Evolutionary conservation across 2,888 invertebrate genomes (phyloP).

Genomic region (Phengaris arion): DNA sequence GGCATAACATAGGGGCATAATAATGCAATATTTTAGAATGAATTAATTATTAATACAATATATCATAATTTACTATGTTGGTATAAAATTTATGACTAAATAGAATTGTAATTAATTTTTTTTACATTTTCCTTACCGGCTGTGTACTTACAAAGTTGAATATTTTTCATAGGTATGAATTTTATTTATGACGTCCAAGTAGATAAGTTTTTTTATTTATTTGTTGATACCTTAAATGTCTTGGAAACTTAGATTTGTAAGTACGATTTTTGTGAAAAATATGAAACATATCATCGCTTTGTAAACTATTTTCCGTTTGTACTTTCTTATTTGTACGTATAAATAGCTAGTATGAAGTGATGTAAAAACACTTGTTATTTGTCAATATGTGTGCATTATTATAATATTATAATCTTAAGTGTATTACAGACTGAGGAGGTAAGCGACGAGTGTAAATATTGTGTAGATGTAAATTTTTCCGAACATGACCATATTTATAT

Average conservation of each 20-base stretch:
- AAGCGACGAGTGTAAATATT: constrained; percentile 12
- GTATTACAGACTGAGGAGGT: constrained; percentile 17
- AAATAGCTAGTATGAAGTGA: neutral
- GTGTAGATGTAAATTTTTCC: neutral
- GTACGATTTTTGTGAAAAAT: neutral
- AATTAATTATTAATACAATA: too few relatives aligned
- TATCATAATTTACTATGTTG: too few relatives aligned
- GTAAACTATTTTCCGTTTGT: neutral
- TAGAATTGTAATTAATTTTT: too few relatives aligned
- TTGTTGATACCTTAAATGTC: neutral
- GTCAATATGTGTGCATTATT: constrained; percentile 19
- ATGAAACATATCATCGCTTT: constrained; percentile 13
- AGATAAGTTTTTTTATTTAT: neutral
- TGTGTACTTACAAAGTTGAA: too few relatives aligned
- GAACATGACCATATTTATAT: neutral
- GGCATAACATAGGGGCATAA: too few relatives aligned
- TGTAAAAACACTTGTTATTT: constrained; percentile 26
- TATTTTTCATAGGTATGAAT: too few relatives aligned
- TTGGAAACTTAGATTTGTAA: neutral
- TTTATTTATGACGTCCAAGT: too few relatives aligned
- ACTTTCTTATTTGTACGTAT: neutral
- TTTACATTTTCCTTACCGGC: too few relatives aligned
- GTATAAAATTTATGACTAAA: too few relatives aligned
- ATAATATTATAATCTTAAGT: neutral
- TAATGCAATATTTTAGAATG: too few relatives aligned